Evolutionary conservation across 2,888 invertebrate genomes (phyloP), one percentile per base, ranked within the genome.

Genomic region (Agrotis ipsilon): DNA sequence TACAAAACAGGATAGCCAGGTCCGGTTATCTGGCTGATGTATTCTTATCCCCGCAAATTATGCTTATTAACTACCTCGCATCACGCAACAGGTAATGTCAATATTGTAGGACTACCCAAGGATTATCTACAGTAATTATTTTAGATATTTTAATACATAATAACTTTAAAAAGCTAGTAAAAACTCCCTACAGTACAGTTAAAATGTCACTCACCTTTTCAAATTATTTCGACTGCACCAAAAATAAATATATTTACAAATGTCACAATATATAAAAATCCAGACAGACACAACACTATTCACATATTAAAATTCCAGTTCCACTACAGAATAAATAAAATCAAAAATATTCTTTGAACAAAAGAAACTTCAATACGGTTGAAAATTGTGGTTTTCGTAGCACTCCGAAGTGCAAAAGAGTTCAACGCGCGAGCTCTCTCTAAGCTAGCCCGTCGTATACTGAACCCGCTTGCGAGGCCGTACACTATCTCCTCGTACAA

Each of bases 401-500:
- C 82, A 74, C 72, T 19, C 52, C 66, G 77, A 67, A 72, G 81
- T 87, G 84, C 75, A 86, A 89, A 88, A 89, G 91, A 91, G 81
- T 88, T 91, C 84, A 92, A 93, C 91, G 84, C 83, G 87, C 94
- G 94, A 89, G 94, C 92, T 90, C 89, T 87, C 92, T 72, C 90
- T 70, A 55, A 89, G 92, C 90, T 77, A 78, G 91, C 88, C 80
- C 84, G 87, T 76, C 74, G 90, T 84, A 83, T 86, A 94, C 94
- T 94, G 92, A 93, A 89, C 89, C 82, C 81, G 60, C 68, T 72
- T 66, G 76, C 84, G 84, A 88, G 88, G 87, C 88, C 86, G 85
- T 82, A 81, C 87, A 92, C 94, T 94, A 95, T 95, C 94, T 94
- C 93, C 87, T 81, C 90, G 84, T 88, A 89, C 88, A 92, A 92